A percentile compares a stretch with the other conserved stretches of the same genome.
Conservation (phyloP, 2,797 vertebrate species). For the Spinus pinus region DNA sequence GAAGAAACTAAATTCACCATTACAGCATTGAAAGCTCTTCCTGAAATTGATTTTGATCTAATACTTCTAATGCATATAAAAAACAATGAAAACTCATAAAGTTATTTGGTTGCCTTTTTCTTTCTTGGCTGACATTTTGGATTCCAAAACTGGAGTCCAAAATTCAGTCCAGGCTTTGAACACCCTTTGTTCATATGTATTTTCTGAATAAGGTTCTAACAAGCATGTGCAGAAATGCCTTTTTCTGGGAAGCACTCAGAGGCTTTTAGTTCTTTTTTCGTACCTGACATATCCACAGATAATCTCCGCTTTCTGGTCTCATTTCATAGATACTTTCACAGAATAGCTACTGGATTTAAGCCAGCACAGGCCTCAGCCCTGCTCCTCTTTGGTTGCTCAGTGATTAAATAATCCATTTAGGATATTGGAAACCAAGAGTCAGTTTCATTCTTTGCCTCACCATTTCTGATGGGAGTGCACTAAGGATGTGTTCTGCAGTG, state of each 20-base stretch:
- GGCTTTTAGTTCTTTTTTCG: not conserved
- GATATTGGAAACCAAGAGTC: not conserved
- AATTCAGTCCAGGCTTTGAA: not conserved
- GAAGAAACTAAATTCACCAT: not conserved
- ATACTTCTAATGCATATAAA: not conserved
- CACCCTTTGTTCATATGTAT: fast-evolving
- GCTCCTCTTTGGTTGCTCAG: not conserved
- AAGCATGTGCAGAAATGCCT: not conserved
- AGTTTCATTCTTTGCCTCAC: not conserved
- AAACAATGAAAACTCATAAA: not conserved
- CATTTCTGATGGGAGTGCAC: not conserved
- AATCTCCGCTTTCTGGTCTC: not conserved
- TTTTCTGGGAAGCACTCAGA: not conserved
- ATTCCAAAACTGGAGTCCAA: not conserved
- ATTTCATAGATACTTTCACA: not conserved
- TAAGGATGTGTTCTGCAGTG: not conserved
- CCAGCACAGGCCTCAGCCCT: not conserved
- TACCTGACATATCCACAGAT: not conserved
- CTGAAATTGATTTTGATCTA: not conserved
- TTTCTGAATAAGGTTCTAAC: not conserved
- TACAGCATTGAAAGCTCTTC: not conserved
- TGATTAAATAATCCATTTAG: not conserved
- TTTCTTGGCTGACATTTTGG: not conserved
- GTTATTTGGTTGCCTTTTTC: not conserved
- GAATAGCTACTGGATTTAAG: not conserved